A percentile compares a stretch with the other conserved stretches of the same genome.
Evolutionary conservation across 2,797 vertebrate genomes (phyloP).

Genomic region (Lates japonicus): DNA sequence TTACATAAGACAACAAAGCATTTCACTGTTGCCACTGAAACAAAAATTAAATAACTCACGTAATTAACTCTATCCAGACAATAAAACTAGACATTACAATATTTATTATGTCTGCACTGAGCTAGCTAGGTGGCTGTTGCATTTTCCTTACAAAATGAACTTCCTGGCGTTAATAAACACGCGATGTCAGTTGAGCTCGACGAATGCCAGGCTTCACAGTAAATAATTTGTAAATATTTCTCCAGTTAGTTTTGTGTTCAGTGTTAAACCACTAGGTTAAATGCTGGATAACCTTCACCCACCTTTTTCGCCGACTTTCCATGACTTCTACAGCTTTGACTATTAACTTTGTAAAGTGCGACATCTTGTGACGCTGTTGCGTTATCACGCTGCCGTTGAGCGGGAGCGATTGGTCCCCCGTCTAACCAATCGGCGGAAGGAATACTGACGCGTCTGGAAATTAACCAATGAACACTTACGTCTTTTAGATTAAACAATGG

Average conservation of each 20-base stretch:
- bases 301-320: neutral
- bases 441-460: slow-evolving; percentile 17
- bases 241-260: neutral
- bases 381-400: neutral
- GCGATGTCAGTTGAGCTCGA: neutral
- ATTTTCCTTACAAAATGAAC: neutral
- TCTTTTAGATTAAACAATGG: slow-evolving; percentile 51
- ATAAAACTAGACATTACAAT: neutral
- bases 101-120: neutral
- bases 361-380: slow-evolving; percentile 37
- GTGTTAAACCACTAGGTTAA: neutral
- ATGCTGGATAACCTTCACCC: neutral
- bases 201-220: no score
- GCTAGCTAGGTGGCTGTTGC: neutral
- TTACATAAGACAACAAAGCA: slow-evolving; percentile 58
- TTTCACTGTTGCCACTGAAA: slow-evolving; percentile 19
- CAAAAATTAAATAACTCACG: neutral
- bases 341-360: slow-evolving; percentile 36
- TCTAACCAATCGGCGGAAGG: slow-evolving; percentile 63
- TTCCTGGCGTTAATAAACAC: no score
- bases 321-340: fast-evolving
- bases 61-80: neutral
- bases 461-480: slow-evolving; percentile 66
- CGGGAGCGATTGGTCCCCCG: fast-evolving
- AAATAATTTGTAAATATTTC: neutral